Base-by-base conservation (phyloP, 2,113 vertebrate species). In the Takifugu flavidus region DNA sequence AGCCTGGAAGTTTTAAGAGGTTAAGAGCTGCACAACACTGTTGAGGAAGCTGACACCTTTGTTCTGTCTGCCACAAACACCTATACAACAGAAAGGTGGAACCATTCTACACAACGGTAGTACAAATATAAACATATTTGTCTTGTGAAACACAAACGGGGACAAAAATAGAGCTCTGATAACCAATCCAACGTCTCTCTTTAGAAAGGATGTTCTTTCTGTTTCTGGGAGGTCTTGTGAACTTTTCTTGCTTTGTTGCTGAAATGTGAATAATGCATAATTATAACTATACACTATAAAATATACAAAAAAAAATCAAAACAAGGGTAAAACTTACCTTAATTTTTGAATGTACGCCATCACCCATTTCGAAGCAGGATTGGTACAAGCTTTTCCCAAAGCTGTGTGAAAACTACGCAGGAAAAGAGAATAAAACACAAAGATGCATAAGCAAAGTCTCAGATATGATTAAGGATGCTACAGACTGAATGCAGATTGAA, bases 331-430 rank as follows among this genome's bases (percentile, higher is more conserved):
- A 11, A 26, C 73, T 69, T 56, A 91, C 89, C 68, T 78, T 5
- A 91, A 46, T 2, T 25, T 72, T 4, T 60, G 13, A 26, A 91
- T 49, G 6, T 28, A 72, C 0, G 74, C 26, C 67, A 81, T 85
- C 62, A 89, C 88, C 89, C 90, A 91, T 3, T 2, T 0, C 31
- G 64, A n/a, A 42, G 65, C 25, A 5, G 87, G 88, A 59, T 91
- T 29, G 0, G 68, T 25, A 39, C 89, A 91, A 0, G 63, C 25
- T 63, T 45, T 71, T 0, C 74, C 78, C 4, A 0, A 49, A 12
- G 6, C 50, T n/a, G 82, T 82, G 75, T 85, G 82, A 53, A 91
- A 89, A 69, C 89, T 91, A 43, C 3, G 43, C 3, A 51, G 1
- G 31, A 39, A 72, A 67, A 25, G 25, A 6, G 46, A 12, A 4